Evolutionary conservation across 2,113 vertebrate genomes (phyloP).

Genomic region (Hippocampus zosterae): DNA sequence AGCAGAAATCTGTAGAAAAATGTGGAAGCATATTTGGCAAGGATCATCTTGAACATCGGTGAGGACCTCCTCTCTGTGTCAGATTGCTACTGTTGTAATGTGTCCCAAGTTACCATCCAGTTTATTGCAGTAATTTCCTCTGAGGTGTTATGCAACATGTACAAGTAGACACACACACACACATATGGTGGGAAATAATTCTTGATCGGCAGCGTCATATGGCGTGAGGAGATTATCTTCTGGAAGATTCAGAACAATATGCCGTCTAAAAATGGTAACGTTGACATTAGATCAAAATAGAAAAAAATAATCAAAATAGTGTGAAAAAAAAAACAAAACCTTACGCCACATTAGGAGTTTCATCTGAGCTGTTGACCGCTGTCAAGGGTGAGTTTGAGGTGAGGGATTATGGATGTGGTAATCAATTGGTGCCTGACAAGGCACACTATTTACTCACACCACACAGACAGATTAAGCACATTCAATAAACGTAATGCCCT

Average conservation of each 20-base stretch:
- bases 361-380: neutral
- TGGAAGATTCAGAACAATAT: slow-evolving; percentile 13
- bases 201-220: slow-evolving; percentile 33
- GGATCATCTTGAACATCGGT: neutral
- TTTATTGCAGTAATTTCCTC: slow-evolving; percentile 9
- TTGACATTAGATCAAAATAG: neutral
- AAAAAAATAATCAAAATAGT: no score
- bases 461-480: slow-evolving; percentile 14
- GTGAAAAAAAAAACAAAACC: neutral
- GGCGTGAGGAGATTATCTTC: slow-evolving; percentile 32
- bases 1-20: neutral
- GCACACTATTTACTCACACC: neutral
- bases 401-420: slow-evolving; percentile 33
- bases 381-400: slow-evolving; percentile 26
- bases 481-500: slow-evolving; percentile 13
- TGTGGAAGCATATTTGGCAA: neutral
- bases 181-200: slow-evolving; percentile 29
- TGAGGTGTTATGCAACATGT: slow-evolving; percentile 44
- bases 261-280: slow-evolving; percentile 12
- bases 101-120: slow-evolving; percentile 11
- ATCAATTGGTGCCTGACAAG: slow-evolving; percentile 1
- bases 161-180: neutral
- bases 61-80: neutral
- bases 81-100: slow-evolving; percentile 1
- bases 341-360: neutral